Percentiles rank a stretch among this genome's conserved stretches.
phyloP scores from a whole-genome alignment of 2,888 invertebrate genomes.

The Panopea generosa region DNA sequence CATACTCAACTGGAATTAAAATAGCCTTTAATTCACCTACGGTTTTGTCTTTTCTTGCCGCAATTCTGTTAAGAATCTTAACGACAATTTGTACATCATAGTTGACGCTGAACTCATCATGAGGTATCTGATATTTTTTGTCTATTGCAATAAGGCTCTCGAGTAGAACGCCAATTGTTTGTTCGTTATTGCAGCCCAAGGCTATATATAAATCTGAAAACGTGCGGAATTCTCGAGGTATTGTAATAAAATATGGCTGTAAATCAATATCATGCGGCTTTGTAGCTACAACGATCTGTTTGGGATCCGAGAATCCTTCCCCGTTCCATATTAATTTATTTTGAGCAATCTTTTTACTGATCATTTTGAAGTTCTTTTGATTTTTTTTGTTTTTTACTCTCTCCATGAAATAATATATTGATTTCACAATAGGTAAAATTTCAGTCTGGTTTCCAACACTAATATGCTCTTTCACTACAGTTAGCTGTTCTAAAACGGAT shows the following conservation, averaged over 20 bases:
- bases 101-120: no score
- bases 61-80: constrained; percentile 23
- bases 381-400: not conserved
- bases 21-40: not conserved
- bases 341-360: not conserved
- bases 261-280: constrained; percentile 29
- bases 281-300: constrained; percentile 8
- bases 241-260: constrained; percentile 35
- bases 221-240: constrained; percentile 39
- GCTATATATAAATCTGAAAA: constrained; percentile 2
- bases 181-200: constrained; percentile 1
- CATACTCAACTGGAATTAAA: not conserved
- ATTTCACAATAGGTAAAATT: constrained; percentile 19
- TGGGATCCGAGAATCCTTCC: constrained; percentile 32
- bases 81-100: constrained; percentile 5
- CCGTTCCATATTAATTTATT: constrained; percentile 45
- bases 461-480: constrained; percentile 23
- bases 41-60: constrained; percentile 17
- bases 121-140: no score
- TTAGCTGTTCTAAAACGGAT: constrained; percentile 45
- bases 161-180: constrained; percentile 17
- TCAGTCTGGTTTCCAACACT: constrained; percentile 28
- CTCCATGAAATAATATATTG: constrained; percentile 33
- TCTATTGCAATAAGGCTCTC: not conserved
- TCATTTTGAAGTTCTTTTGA: not conserved